Evolutionary conservation across 2,113 vertebrate genomes (phyloP), one percentile per base, ranked within the genome.

Genomic region (Cyphomyrus plagiostoma): DNA sequence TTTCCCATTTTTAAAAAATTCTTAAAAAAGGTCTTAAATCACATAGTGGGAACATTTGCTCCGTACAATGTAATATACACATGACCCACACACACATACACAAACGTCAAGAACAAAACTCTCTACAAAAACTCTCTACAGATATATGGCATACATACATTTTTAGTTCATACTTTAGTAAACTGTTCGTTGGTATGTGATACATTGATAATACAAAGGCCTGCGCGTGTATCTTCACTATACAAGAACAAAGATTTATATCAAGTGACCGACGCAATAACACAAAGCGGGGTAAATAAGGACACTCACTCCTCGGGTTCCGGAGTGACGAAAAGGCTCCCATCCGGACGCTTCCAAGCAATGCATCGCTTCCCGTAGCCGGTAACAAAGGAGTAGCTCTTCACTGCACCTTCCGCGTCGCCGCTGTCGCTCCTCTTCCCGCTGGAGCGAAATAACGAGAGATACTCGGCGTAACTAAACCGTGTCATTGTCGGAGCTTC

Each of bases 401-500:
- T 45, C 50, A 39, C 39, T 26, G 88, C 88, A 5, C 80, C 89
- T 11, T 89, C 89, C 10, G 23, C 74, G 30, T 48, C 52, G 39
- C 52, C 39, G 80, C 39, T 74, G 39, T 88, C 89, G 35, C 77
- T 86, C 90, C 92, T 94, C 21, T 89, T 94, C 93, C 95, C 94
- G 46, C 95, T 95, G 46, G 96, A 95, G 85, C 97, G 96, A 93
- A 99, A 98, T 90, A 98, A 96, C 45, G 97, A 97, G 90, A 99
- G 96, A 92, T 99, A 99, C 90, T 98, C 96, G 0, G 96, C 95
- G 89, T 99, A 99, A 90, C 96, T 97, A 95, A 99, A 99, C 92
- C 96, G 96, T 88, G 97, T 98, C 98, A 99, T 99, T 89, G 4
- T 92, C 53, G 86, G 89, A 90, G 4, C 10, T 89, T 66, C 62